Evolutionary conservation across 2,888 invertebrate species (phyloP).

Genomic region (Antitype chi): DNA sequence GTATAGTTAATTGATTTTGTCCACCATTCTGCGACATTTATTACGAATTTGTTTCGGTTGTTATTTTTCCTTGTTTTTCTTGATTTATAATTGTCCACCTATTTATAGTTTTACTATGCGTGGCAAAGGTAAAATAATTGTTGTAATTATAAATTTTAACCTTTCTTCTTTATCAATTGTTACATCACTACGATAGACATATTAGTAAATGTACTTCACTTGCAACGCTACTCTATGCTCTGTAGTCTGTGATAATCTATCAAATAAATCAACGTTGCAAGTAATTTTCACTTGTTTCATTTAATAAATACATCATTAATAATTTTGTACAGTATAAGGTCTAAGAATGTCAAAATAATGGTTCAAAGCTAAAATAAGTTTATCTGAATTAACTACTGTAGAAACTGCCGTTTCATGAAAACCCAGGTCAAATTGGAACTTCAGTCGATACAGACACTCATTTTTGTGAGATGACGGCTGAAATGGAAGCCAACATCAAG

Average conservation of each 20-base stretch:
- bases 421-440: background rate
- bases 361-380: too few relatives aligned
- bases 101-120: background rate
- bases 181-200: too few relatives aligned
- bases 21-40: background rate
- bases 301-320: too few relatives aligned
- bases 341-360: background rate
- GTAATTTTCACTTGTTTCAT: too few relatives aligned
- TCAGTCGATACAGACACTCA: background rate
- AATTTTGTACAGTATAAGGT: background rate
- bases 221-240: too few relatives aligned
- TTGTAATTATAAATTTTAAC: too few relatives aligned
- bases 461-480: background rate
- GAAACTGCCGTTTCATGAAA: background rate
- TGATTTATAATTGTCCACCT: background rate
- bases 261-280: too few relatives aligned
- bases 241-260: too few relatives aligned
- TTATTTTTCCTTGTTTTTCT: background rate
- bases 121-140: background rate
- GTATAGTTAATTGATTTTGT: constrained; percentile 26
- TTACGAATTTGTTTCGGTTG: constrained; percentile 12
- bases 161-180: too few relatives aligned
- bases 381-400: background rate
- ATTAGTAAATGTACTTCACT: too few relatives aligned
- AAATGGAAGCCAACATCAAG: background rate